A percentile compares a stretch with the other conserved stretches of the same genome.
Evolutionary conservation across 2,113 vertebrate species (phyloP).

Genomic region (Drymodes brunneopygia): DNA sequence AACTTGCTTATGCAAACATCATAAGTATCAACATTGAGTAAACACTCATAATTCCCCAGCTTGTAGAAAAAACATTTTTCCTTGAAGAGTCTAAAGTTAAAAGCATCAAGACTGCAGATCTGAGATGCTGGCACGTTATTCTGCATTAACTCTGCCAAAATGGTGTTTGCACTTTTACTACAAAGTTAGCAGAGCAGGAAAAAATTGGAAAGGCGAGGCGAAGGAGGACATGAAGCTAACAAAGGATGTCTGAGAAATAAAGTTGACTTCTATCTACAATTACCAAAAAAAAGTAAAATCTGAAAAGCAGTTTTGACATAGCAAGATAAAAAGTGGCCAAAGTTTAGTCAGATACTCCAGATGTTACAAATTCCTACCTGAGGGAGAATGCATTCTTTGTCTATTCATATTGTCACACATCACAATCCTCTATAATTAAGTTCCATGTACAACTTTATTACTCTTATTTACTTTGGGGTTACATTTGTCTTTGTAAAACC

Average conservation of each 20-base stretch:
- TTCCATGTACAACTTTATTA: neutral
- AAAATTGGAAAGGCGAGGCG: neutral
- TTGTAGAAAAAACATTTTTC: neutral
- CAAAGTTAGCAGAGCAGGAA: neutral
- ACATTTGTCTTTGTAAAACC: neutral
- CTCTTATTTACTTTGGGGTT: neutral
- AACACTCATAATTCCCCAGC: neutral
- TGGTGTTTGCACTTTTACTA: neutral
- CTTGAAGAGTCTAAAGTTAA: neutral
- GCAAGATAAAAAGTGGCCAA: neutral
- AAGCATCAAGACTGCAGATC: neutral
- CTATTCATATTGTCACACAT: neutral
- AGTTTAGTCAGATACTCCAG: neutral
- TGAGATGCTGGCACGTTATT: neutral
- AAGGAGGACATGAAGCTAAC: neutral
- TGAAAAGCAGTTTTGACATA: neutral
- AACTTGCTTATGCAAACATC: neutral
- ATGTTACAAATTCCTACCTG: neutral
- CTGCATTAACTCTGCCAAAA: neutral
- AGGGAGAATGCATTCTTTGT: neutral
- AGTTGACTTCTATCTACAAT: neutral
- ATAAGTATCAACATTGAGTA: conserved; percentile 4
- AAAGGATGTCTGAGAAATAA: neutral
- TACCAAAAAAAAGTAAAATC: neutral
- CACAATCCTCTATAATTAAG: neutral